Conservation (phyloP, 2,888 invertebrate species). For the Neoascia interrupta region DNA sequence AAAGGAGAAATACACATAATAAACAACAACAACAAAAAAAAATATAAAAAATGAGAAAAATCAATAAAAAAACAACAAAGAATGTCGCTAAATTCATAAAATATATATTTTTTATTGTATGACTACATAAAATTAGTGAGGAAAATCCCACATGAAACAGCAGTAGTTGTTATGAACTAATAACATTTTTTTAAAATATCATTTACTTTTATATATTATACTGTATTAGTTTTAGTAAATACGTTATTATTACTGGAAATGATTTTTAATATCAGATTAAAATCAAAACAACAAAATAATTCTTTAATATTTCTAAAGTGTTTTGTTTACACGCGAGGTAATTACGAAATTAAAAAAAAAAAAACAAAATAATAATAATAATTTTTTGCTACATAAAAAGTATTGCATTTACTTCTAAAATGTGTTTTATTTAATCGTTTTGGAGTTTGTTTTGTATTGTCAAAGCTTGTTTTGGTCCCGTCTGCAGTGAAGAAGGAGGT, state of each 20-base stretch:
- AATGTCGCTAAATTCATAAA: conserved; percentile 64
- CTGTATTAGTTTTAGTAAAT: conserved; percentile 69
- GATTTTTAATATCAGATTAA: conserved; percentile 68
- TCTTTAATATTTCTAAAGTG: conserved; percentile 57
- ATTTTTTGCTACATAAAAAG: conserved; percentile 69
- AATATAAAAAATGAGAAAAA: conserved; percentile 20
- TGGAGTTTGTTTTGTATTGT: neutral
- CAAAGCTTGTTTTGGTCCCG: no score
- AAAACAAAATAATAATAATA: conserved; percentile 39
- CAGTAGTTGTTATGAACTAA: conserved; percentile 67
- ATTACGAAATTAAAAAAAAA: conserved; percentile 58
- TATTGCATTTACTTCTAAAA: conserved; percentile 66
- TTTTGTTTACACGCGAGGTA: conserved; percentile 61
- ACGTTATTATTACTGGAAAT: conserved; percentile 67
- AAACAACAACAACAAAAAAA: conserved; percentile 17
- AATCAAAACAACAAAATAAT: conserved; percentile 52
- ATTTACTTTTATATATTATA: conserved; percentile 68
- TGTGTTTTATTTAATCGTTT: conserved; percentile 28
- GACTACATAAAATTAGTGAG: conserved; percentile 59
- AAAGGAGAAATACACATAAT: conserved; percentile 1
- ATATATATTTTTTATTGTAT: conserved; percentile 69
- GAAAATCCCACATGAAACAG: conserved; percentile 56
- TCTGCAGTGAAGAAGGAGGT: no score
- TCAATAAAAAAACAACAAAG: conserved; percentile 31
- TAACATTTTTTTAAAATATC: conserved; percentile 67